These are phyloP conservation scores for Macrosteles quadrilineatus DNA, from an alignment of 1,140 invertebrate species.

Conservation along the genomic window DNA sequence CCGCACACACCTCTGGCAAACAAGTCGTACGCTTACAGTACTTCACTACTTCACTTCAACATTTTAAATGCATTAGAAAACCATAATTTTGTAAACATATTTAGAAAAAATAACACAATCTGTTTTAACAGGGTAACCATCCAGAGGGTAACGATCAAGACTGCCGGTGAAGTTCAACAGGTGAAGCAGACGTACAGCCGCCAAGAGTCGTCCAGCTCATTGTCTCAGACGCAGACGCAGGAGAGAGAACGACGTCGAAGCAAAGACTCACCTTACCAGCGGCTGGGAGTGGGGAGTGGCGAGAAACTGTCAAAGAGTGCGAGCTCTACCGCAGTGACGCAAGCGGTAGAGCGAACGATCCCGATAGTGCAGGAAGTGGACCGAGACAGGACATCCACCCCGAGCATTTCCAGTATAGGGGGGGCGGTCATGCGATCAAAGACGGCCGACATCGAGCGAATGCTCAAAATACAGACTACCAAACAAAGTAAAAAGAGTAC, in stretches of 20 bases:
- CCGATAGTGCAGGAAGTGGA: slow-evolving; percentile 4
- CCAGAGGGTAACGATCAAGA: slow-evolving; percentile 61
- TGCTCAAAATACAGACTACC: slow-evolving; percentile 50
- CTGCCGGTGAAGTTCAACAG: slow-evolving; percentile 57
- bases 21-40: too few relatives aligned
- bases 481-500: slow-evolving; percentile 24
- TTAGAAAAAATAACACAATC: too few relatives aligned
- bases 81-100: too few relatives aligned
- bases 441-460: slow-evolving; percentile 67
- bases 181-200: slow-evolving; percentile 40
- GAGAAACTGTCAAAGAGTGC: slow-evolving; percentile 38
- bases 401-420: slow-evolving; percentile 66
- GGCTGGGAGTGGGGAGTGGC: neutral
- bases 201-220: slow-evolving; percentile 4
- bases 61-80: too few relatives aligned
- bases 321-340: slow-evolving; percentile 32
- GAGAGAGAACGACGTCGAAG: slow-evolving; percentile 18
- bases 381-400: slow-evolving; percentile 49
- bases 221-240: neutral
- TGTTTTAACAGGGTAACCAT: slow-evolving; percentile 49
- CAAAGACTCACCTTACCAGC: slow-evolving; percentile 17
- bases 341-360: slow-evolving; percentile 18
- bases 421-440: slow-evolving; percentile 66
- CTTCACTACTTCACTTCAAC: too few relatives aligned
- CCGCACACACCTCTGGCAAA: too few relatives aligned